phyloP scores from a whole-genome alignment of 2,888 invertebrate species.

The Eupeodes latifasciatus region DNA sequence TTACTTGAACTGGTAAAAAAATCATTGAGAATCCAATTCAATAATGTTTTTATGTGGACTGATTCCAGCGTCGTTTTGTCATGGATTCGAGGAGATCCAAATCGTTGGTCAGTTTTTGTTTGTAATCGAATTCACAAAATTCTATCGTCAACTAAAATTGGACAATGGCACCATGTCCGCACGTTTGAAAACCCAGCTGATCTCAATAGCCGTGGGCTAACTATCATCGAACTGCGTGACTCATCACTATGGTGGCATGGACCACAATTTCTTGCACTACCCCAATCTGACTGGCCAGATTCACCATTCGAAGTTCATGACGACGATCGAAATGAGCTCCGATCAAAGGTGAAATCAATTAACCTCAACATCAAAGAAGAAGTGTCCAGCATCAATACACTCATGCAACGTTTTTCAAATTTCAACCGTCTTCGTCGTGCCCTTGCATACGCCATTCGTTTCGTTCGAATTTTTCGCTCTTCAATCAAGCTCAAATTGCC shows the following conservation, averaged over 20 bases:
- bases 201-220: conserved; percentile 18
- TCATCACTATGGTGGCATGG: conserved; percentile 21
- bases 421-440: background rate
- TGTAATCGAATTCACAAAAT: background rate
- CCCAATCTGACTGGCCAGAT: background rate
- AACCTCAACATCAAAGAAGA: background rate
- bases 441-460: background rate
- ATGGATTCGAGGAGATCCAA: conserved; percentile 5
- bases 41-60: background rate
- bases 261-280: conserved; percentile 21
- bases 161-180: conserved; percentile 10
- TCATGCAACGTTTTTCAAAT: background rate
- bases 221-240: conserved; percentile 17
- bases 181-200: conserved; percentile 29
- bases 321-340: background rate
- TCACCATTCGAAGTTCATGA: background rate
- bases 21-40: background rate
- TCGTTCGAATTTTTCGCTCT: no score
- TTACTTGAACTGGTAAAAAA: background rate
- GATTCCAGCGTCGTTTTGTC: background rate
- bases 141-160: background rate
- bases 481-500: no score
- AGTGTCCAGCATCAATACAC: background rate
- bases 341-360: conserved; percentile 2
- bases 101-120: conserved; percentile 12